These are phyloP conservation scores for Vireo griseus DNA, from an alignment of 2,797 vertebrate species.

Conservation along the genomic window DNA sequence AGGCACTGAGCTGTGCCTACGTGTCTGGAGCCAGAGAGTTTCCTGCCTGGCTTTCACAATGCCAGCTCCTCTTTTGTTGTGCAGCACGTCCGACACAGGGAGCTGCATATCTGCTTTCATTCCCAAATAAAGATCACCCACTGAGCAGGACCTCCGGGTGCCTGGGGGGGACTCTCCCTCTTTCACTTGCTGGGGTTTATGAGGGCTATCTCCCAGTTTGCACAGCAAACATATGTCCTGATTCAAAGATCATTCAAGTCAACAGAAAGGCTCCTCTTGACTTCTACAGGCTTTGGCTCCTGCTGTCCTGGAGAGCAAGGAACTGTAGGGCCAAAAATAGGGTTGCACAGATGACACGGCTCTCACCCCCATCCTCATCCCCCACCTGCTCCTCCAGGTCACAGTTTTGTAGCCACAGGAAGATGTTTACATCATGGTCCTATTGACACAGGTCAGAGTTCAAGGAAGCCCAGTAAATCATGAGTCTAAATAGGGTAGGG, in stretches of 20 bases:
- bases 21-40: constrained; percentile 10
- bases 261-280: background rate
- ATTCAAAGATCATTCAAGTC: background rate
- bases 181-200: background rate
- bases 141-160: background rate
- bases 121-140: constrained; percentile 14
- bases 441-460: constrained; percentile 55
- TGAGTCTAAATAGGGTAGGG: constrained; percentile 41
- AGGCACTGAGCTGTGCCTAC: background rate
- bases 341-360: background rate
- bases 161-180: background rate
- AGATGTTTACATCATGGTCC: constrained; percentile 40
- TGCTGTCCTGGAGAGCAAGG: background rate
- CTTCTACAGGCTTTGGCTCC: background rate
- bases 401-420: constrained; percentile 14
- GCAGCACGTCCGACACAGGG: background rate
- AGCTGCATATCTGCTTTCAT: background rate
- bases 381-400: constrained; percentile 59
- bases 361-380: background rate
- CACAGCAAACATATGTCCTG: background rate
- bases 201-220: background rate
- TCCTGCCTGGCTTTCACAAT: background rate
- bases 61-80: constrained; percentile 9
- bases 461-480: constrained; percentile 68
- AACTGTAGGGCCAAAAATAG: background rate